Conservation (phyloP, 1,140 invertebrate species). For the Zophobas atratus region DNA sequence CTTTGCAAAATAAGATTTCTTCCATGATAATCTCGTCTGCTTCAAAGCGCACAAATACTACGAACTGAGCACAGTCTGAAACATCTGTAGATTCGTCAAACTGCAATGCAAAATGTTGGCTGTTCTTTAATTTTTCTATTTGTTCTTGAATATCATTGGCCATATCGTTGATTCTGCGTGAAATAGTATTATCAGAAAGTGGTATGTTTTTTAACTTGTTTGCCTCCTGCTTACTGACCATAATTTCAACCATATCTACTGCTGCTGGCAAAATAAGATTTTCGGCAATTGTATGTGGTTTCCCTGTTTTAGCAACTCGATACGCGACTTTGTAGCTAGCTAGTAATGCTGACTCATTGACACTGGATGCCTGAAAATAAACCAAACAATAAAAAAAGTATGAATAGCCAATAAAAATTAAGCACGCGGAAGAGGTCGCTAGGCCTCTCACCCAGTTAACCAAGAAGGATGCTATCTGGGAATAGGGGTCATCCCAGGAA, state of each 20-base stretch:
- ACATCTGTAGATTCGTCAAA: conserved; percentile 58
- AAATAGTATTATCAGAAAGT: conserved; percentile 57
- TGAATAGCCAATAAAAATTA: no score
- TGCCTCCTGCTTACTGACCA: conserved; percentile 50
- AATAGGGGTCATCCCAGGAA: no score
- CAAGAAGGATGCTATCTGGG: no score
- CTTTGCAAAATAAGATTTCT: conserved; percentile 61
- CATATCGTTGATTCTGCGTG: conserved; percentile 55
- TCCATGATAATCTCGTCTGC: conserved; percentile 55
- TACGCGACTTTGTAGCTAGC: conserved; percentile 60
- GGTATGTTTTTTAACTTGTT: conserved; percentile 52
- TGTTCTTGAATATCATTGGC: conserved; percentile 50
- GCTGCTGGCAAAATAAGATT: conserved; percentile 57
- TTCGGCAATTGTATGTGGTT: conserved; percentile 59
- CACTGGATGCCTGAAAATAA: neutral
- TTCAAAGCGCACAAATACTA: conserved; percentile 61
- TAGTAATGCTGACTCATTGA: conserved; percentile 53
- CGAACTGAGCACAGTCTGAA: conserved; percentile 53
- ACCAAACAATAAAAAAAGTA: no score
- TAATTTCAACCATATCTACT: conserved; percentile 58
- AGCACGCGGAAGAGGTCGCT: no score
- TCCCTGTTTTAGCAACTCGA: conserved; percentile 63
- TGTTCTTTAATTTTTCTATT: conserved; percentile 52
- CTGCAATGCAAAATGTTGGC: conserved; percentile 52
- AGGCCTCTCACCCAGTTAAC: no score